Evolutionary conservation across 2,888 invertebrate species (phyloP).

Genomic region (Epirrita christyi): DNA sequence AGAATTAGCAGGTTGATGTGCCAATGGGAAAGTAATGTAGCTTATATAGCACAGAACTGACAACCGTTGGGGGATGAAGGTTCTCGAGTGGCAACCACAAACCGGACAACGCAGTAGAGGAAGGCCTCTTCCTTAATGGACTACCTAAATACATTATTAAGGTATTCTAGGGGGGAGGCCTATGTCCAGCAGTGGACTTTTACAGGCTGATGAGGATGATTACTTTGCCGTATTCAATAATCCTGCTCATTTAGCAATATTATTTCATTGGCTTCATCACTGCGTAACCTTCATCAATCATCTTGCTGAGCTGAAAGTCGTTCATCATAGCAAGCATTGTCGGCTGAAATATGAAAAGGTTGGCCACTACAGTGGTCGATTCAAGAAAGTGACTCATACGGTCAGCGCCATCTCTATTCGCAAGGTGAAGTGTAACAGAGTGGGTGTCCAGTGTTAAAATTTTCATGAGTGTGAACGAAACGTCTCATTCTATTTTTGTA

Average conservation of each 20-base stretch:
- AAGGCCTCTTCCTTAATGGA: too few species aligned
- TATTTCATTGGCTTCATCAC: neutral
- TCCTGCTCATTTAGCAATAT: neutral
- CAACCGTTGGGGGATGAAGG: too few species aligned
- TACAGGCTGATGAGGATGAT: too few species aligned
- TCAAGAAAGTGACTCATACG: conserved; percentile 66
- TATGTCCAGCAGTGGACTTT: too few species aligned
- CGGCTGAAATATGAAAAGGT: conserved; percentile 41
- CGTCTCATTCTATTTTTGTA: conserved; percentile 79
- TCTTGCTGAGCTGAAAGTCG: conserved; percentile 43
- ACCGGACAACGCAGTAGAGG: too few species aligned
- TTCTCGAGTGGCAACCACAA: too few species aligned
- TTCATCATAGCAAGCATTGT: conserved; percentile 45
- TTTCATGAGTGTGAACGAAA: conserved; percentile 80
- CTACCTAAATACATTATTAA: too few species aligned
- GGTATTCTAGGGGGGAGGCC: too few species aligned
- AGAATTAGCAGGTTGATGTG: too few species aligned
- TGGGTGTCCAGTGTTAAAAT: conserved; percentile 78
- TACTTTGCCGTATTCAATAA: too few species aligned
- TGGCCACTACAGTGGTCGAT: conserved; percentile 44
- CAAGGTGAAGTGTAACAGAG: conserved; percentile 81
- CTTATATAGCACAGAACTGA: too few species aligned
- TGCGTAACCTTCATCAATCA: conserved; percentile 25
- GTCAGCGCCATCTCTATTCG: conserved; percentile 78
- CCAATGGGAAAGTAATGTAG: too few species aligned